These are phyloP conservation scores for Sphenodon punctatus DNA, from an alignment of 2,797 vertebrate species.

Conservation along the genomic window DNA sequence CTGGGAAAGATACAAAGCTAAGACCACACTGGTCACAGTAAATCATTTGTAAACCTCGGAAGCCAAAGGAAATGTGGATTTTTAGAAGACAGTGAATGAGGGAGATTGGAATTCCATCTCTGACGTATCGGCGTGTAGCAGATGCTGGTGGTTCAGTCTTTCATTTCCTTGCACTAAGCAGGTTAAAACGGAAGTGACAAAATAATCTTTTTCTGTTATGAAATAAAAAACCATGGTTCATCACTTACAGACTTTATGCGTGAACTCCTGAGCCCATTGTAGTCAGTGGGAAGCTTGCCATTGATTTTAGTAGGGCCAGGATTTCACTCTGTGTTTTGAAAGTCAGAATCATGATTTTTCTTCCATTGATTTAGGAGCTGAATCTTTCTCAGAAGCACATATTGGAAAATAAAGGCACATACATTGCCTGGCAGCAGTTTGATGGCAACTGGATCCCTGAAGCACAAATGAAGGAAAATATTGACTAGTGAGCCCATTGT, in stretches of 20 bases:
- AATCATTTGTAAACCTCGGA: slow-evolving; percentile 48
- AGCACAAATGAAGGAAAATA: background rate
- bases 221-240: background rate
- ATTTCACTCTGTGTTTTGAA: slow-evolving; percentile 7
- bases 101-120: slow-evolving; percentile 23
- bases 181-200: background rate
- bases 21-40: slow-evolving; percentile 14
- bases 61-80: background rate
- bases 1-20: slow-evolving; percentile 6
- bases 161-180: slow-evolving; percentile 9
- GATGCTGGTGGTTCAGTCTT: slow-evolving; percentile 16
- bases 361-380: background rate
- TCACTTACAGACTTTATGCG: background rate
- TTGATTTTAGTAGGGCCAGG: no score
- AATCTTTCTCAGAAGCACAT: background rate
- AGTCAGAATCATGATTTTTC: background rate
- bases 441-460: background rate
- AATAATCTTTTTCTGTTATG: background rate
- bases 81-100: background rate
- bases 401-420: background rate
- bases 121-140: background rate
- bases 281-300: no score
- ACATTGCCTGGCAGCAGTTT: background rate
- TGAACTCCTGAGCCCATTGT: no score
- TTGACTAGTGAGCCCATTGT: background rate